Percentiles rank a stretch among this genome's conserved stretches.
These are phyloP conservation scores for Masnerella sp. DNA, from an alignment of 2,888 invertebrate species.

Conservation along the genomic window DNA sequence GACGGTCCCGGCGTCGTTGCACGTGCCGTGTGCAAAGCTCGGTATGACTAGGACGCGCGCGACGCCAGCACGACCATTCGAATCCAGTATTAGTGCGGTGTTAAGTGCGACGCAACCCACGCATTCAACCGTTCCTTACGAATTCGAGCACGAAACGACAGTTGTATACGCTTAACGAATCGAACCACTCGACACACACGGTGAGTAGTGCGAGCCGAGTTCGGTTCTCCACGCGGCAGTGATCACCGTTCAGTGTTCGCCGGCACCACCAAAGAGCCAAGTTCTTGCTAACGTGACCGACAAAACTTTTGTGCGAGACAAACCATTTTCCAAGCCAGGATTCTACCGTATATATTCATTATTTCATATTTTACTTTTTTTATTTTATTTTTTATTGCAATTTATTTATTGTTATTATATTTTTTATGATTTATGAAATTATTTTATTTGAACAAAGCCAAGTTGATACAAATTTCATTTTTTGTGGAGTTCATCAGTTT, in stretches of 20 bases:
- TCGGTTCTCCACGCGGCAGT: slow-evolving; percentile 21
- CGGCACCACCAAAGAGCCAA: slow-evolving; percentile 15
- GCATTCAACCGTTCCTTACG: slow-evolving; percentile 51
- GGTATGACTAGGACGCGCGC: slow-evolving; percentile 77
- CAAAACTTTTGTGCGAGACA: no score
- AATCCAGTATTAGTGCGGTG: slow-evolving; percentile 78
- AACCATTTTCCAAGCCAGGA: no score
- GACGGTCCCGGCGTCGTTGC: slow-evolving; percentile 71
- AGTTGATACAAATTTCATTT: no score
- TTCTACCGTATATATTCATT: no score
- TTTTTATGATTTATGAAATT: no score
- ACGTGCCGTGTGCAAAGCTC: slow-evolving; percentile 77
- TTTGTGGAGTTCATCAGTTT: no score
- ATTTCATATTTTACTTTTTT: no score
- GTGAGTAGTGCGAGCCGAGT: slow-evolving; percentile 54
- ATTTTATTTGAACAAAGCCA: no score
- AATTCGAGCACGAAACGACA: slow-evolving; percentile 54
- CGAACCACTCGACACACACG: slow-evolving; percentile 48
- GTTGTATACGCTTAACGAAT: slow-evolving; percentile 45
- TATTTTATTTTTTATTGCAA: no score
- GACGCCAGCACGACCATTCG: slow-evolving; percentile 76
- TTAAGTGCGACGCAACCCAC: slow-evolving; percentile 68
- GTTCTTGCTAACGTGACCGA: slow-evolving; percentile 3
- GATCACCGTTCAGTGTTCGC: slow-evolving; percentile 30
- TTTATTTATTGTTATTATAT: no score